A percentile compares a stretch with the other conserved stretches of the same genome.
Conservation (phyloP, 2,888 invertebrate genomes). For the Muscina levida region DNA sequence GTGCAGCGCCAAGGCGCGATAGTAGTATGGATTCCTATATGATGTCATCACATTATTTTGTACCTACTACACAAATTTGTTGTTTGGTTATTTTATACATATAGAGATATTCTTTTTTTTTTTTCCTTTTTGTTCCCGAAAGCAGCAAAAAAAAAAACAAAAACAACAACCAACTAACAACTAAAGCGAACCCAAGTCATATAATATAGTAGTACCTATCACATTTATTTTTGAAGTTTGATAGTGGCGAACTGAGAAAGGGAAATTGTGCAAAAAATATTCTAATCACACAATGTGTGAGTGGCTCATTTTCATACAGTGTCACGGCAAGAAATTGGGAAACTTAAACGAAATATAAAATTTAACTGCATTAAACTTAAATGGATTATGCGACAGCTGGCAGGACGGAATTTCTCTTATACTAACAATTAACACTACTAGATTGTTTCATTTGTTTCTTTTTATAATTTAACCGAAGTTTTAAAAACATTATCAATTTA, state of each 20-base stretch:
- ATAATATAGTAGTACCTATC: not conserved
- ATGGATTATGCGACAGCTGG: too few relatives aligned
- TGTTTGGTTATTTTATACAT: conserved; percentile 48
- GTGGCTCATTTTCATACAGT: too few relatives aligned
- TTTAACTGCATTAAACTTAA: too few relatives aligned
- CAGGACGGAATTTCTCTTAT: too few relatives aligned
- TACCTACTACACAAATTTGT: too few relatives aligned
- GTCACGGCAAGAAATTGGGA: too few relatives aligned
- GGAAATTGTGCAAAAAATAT: conserved; percentile 1
- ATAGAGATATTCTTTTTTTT: conserved; percentile 35
- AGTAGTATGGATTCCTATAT: conserved; percentile 66
- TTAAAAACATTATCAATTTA: too few relatives aligned
- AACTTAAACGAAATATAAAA: too few relatives aligned
- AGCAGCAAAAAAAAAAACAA: not conserved
- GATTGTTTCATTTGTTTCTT: too few relatives aligned
- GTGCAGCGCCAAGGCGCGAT: conserved; percentile 43
- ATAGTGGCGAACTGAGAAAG: not conserved
- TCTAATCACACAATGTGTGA: conserved; percentile 3
- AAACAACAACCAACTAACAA: too few relatives aligned
- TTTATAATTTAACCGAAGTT: too few relatives aligned
- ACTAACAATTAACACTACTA: too few relatives aligned
- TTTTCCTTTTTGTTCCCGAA: conserved; percentile 34
- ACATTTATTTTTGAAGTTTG: conserved; percentile 5
- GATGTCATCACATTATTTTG: conserved; percentile 67
- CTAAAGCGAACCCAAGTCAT: not conserved